These are phyloP conservation scores for Falco columbarius DNA, from an alignment of 2,797 vertebrate species.

Conservation along the genomic window DNA sequence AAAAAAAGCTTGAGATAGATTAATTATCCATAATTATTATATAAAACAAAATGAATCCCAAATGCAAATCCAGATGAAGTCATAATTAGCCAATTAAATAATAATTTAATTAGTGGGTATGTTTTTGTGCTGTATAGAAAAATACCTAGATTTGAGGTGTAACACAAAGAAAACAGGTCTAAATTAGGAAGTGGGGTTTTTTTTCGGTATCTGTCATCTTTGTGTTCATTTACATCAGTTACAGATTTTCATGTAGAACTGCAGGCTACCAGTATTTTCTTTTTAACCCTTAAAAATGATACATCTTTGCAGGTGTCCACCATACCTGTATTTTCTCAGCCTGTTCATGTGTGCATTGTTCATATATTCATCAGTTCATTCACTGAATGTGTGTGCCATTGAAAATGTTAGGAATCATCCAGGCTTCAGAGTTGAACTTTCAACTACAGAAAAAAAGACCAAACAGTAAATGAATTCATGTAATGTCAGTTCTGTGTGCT, in stretches of 20 bases:
- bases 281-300: conserved; percentile 16
- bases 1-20: conserved; percentile 89
- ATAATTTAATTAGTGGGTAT: conserved; percentile 84
- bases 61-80: conserved; percentile 81
- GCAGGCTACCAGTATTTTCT: background rate
- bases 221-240: background rate
- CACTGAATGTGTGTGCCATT: fast-evolving
- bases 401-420: background rate
- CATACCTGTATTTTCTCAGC: background rate
- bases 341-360: fast-evolving
- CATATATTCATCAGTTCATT: background rate
- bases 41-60: conserved; percentile 82
- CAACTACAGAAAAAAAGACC: background rate
- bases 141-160: conserved; percentile 62
- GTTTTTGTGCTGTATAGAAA: conserved; percentile 74
- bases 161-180: conserved; percentile 36
- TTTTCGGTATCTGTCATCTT: conserved; percentile 29
- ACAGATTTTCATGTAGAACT: conserved; percentile 4
- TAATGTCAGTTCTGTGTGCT: background rate
- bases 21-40: conserved; percentile 94
- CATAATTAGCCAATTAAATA: conserved; percentile 86
- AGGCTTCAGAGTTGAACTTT: background rate
- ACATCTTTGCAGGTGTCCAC: background rate
- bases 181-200: background rate
- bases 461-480: background rate